Base-by-base conservation (phyloP, 1,140 invertebrate genomes). In the Drosophila hydei region DNA sequence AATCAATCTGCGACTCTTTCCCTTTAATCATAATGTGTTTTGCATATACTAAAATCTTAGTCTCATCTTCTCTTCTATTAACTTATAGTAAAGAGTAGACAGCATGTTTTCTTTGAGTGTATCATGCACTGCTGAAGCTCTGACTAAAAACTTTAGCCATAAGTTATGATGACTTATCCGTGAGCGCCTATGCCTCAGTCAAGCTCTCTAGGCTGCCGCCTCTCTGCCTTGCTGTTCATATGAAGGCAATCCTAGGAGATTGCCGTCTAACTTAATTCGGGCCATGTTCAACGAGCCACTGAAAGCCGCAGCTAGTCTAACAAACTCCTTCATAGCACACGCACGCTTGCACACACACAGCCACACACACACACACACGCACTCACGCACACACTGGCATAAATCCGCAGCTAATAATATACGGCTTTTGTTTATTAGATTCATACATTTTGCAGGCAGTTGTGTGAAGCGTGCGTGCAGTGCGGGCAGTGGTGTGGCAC, bases 401-500 rank as follows among this genome's bases (percentile, higher is more conserved):
- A 87, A 87, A 88, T 87, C 83, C 83, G 75, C 68, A 83, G 83
- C 83, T 87, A 87, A 87, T 87, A 88, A 87, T 88, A 87, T 75
- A 88, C 83, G 78, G 83, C 83, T 87, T 87, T 87, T 87, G 83
- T 88, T 87, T 87, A 87, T 87, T 78, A 87, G 83, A 87, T 88
- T 88, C 83, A 88, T 87, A 81, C 75, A 88, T 81, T 69, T 88
- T 80, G 60, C 62, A 77, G 74, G 42, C 77, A 85, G 55, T 77
- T 80, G 79, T 18, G 12, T 19, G 40, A 12, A 8, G 61, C 47
- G 58, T 51, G 38, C 21, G 40, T 51, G 61, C 50, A 11, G 40
- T 60, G 19, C 56, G 47, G 30, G 61, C 19, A 50, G 42, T 27
- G 43, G 56, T 62, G 70, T 58, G 61, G 58, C 62, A 69, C 65